These are phyloP conservation scores for Aphelocoma californica DNA, from an alignment of 2,797 vertebrate species.

Conservation along the genomic window DNA sequence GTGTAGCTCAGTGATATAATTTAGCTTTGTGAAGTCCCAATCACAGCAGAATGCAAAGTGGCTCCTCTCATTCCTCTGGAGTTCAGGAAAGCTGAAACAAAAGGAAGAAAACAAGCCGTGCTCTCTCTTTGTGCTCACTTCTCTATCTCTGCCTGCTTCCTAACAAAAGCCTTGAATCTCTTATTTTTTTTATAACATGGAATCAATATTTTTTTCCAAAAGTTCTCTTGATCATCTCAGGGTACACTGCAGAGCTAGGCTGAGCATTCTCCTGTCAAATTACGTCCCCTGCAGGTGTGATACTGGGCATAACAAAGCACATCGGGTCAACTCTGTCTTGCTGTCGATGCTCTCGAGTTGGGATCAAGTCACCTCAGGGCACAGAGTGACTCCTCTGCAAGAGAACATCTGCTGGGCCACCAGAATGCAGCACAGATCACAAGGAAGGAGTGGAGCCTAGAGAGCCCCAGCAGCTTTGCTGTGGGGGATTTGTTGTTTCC, in stretches of 20 bases:
- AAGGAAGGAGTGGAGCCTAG: background rate
- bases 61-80: background rate
- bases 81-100: background rate
- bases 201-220: background rate
- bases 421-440: background rate
- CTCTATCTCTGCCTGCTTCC: background rate
- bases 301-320: background rate
- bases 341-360: background rate
- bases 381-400: background rate
- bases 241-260: background rate
- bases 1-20: slow-evolving; percentile 2
- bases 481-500: background rate
- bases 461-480: background rate
- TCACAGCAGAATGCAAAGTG: slow-evolving; percentile 22
- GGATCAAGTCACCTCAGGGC: background rate
- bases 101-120: background rate
- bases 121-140: background rate
- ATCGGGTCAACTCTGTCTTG: background rate
- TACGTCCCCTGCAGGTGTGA: background rate
- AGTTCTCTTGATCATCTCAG: background rate
- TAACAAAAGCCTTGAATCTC: background rate
- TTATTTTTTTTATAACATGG: background rate
- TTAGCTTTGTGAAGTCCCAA: background rate
- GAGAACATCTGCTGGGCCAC: background rate
- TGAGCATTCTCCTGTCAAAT: background rate